A percentile compares a stretch with the other conserved stretches of the same genome.
phyloP scores from a whole-genome alignment of 2,888 invertebrate species.

The Cerceris rybyensis region DNA sequence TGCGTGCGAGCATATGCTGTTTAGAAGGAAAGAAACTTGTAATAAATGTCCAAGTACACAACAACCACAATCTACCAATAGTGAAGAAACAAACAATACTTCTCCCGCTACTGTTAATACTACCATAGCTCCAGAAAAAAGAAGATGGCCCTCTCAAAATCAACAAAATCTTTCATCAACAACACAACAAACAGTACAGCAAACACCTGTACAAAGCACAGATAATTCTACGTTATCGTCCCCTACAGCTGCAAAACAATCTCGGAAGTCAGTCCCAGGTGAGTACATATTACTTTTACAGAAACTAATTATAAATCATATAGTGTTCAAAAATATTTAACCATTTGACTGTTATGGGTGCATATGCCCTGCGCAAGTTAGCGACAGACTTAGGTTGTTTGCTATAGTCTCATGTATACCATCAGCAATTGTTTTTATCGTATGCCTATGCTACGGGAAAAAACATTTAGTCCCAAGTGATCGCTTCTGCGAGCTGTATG shows the following conservation, averaged over 20 bases:
- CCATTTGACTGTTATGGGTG: too few species aligned
- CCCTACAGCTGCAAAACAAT: slow-evolving; percentile 78
- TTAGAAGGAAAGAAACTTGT: slow-evolving; percentile 81
- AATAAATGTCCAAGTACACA: slow-evolving; percentile 80
- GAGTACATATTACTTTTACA: slow-evolving; percentile 28
- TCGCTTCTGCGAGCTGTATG: too few species aligned
- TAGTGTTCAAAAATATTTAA: background rate
- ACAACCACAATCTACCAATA: slow-evolving; percentile 68
- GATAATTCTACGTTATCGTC: slow-evolving; percentile 53
- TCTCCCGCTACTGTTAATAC: slow-evolving; percentile 26
- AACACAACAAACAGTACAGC: slow-evolving; percentile 60
- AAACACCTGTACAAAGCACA: slow-evolving; percentile 54
- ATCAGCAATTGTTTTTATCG: too few species aligned
- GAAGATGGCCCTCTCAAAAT: slow-evolving; percentile 79
- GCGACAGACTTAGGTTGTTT: too few species aligned
- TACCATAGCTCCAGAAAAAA: slow-evolving; percentile 69
- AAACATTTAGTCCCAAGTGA: too few species aligned
- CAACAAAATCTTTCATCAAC: slow-evolving; percentile 73
- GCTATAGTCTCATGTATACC: too few species aligned
- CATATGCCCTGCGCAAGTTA: too few species aligned
- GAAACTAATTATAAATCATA: background rate
- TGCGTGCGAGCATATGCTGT: slow-evolving; percentile 83
- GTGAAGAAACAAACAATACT: slow-evolving; percentile 65
- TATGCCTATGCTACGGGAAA: too few species aligned
- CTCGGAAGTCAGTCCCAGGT: slow-evolving; percentile 81